Percentiles rank a stretch among this genome's conserved stretches.
Conservation (phyloP, 2,113 vertebrate genomes). For the Taurulus bubalis region DNA sequence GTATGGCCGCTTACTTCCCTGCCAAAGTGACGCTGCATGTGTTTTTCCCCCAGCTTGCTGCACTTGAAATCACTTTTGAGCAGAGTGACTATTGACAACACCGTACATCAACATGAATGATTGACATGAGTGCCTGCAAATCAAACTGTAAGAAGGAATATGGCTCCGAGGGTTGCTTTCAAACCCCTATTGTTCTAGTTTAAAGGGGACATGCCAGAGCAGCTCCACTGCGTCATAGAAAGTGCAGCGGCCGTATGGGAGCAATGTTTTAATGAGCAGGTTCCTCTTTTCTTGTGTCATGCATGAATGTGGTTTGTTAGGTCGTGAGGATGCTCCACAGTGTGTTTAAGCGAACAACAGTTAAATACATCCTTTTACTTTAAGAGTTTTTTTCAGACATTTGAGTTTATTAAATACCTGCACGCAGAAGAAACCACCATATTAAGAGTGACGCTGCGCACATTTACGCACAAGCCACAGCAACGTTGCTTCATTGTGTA, state of each 20-base stretch:
- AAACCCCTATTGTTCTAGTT: neutral
- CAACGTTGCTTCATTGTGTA: no score
- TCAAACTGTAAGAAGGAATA: neutral
- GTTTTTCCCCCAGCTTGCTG: neutral
- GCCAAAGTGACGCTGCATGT: neutral
- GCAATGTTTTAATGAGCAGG: neutral
- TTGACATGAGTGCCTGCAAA: slow-evolving; percentile 2
- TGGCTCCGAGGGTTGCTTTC: neutral
- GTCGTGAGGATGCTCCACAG: neutral
- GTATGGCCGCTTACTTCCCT: neutral
- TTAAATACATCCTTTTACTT: neutral
- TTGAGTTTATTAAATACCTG: neutral
- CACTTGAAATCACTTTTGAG: slow-evolving; percentile 13
- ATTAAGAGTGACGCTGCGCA: neutral
- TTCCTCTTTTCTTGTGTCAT: no score
- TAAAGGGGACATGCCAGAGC: neutral
- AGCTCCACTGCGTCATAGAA: neutral
- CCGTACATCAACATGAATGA: neutral
- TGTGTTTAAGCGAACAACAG: no score
- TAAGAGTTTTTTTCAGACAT: neutral
- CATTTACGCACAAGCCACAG: neutral
- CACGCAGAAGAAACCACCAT: neutral
- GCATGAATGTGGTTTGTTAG: neutral
- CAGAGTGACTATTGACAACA: neutral
- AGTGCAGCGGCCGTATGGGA: neutral